A percentile compares a stretch with the other conserved stretches of the same genome.
phyloP scores from a whole-genome alignment of 1,140 invertebrate species.

The Asobara japonica region DNA sequence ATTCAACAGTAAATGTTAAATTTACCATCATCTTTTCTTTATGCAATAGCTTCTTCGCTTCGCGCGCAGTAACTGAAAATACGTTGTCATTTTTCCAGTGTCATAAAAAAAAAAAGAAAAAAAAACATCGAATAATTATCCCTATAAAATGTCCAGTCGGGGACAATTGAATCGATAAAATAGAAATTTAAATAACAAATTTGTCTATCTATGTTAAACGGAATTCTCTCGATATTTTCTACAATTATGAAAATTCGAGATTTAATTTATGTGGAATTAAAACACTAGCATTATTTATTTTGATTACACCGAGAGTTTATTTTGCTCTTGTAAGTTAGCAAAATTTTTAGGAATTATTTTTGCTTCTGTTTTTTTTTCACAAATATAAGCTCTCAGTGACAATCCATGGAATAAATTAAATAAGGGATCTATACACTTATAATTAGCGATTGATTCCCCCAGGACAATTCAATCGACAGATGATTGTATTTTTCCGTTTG shows the following conservation, averaged over 20 bases:
- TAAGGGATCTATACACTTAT: constrained; percentile 13
- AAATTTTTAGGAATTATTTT: background rate
- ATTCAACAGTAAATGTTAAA: background rate
- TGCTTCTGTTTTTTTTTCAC: background rate
- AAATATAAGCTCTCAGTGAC: background rate
- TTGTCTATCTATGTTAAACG: constrained; percentile 54
- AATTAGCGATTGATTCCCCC: background rate
- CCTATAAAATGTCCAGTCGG: constrained; percentile 2
- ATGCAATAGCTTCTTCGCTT: constrained; percentile 12
- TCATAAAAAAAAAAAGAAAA: constrained; percentile 27
- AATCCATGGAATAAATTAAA: constrained; percentile 9
- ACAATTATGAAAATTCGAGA: no score
- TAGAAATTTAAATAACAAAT: constrained; percentile 52
- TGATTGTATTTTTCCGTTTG: background rate
- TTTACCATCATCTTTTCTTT: constrained; percentile 17
- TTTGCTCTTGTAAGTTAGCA: background rate
- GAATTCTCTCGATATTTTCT: constrained; percentile 41
- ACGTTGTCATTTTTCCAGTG: constrained; percentile 9
- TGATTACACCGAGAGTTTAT: constrained; percentile 23
- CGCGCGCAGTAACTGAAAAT: background rate
- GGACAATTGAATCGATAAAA: constrained; percentile 11
- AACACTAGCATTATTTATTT: background rate
- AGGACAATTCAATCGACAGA: background rate
- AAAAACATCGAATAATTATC: constrained; percentile 1
- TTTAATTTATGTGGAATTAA: constrained; percentile 7